Percentiles rank a stretch among this genome's conserved stretches.
Evolutionary conservation across 2,797 vertebrate genomes (phyloP).

Genomic region (Loriculus beryllinus): DNA sequence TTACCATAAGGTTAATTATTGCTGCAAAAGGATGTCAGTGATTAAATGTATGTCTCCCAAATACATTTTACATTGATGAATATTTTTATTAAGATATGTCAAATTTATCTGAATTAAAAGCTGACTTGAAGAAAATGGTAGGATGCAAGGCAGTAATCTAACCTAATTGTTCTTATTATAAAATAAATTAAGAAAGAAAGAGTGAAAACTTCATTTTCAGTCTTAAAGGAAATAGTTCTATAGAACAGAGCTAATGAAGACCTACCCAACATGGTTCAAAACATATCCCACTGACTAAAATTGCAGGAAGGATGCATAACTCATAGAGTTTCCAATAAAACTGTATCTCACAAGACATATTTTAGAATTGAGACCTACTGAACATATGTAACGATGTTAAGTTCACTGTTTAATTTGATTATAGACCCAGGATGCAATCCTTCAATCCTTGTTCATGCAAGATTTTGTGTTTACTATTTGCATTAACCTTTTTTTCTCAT

Average conservation of each 20-base stretch:
- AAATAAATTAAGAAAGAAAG: slow-evolving; percentile 8
- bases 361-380: slow-evolving; percentile 6
- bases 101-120: slow-evolving; percentile 56
- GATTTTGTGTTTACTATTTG: neutral
- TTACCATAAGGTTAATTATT: slow-evolving; percentile 17
- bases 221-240: neutral
- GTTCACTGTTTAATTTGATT: neutral
- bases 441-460: neutral
- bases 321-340: neutral
- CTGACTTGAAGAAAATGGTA: slow-evolving; percentile 30
- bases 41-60: slow-evolving; percentile 38
- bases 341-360: neutral
- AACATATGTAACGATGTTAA: neutral
- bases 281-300: neutral
- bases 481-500: neutral
- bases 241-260: neutral
- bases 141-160: slow-evolving; percentile 34
- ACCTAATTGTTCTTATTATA: slow-evolving; percentile 35
- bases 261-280: neutral
- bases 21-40: neutral
- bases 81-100: slow-evolving; percentile 55
- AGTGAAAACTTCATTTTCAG: neutral
- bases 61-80: slow-evolving; percentile 16
- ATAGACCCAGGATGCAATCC: neutral
- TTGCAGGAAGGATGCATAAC: neutral